These are phyloP conservation scores for Cossypha caffra DNA, from an alignment of 2,797 vertebrate species.

Conservation along the genomic window DNA sequence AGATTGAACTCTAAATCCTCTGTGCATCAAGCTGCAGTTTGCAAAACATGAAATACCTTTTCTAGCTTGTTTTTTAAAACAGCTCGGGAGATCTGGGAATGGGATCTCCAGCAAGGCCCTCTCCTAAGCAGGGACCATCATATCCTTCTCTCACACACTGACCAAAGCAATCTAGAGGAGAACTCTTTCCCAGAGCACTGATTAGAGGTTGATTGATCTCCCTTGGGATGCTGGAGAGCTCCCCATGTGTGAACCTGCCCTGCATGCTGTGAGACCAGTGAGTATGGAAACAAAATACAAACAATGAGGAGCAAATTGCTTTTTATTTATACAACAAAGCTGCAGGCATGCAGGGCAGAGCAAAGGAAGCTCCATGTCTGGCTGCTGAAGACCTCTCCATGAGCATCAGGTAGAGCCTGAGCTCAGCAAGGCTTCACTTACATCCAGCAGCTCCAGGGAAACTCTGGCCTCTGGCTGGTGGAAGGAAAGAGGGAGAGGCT, in stretches of 20 bases:
- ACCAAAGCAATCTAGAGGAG: not conserved
- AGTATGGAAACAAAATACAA: not conserved
- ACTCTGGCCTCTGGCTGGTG: accelerated
- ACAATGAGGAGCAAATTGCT: not conserved
- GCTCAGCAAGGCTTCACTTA: not conserved
- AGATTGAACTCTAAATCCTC: not conserved
- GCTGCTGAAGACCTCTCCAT: not conserved
- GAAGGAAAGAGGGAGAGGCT: not conserved
- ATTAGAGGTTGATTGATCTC: not conserved
- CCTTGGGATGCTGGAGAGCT: not conserved
- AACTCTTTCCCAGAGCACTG: not conserved
- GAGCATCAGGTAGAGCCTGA: not conserved
- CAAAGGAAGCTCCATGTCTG: not conserved
- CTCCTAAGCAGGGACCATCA: not conserved
- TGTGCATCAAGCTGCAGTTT: not conserved
- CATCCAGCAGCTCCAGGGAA: not conserved
- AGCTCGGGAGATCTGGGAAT: not conserved
- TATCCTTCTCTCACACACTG: not conserved
- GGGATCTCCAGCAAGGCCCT: not conserved
- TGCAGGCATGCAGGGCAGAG: not conserved
- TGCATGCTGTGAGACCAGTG: not conserved
- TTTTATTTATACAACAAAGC: constrained; percentile 15
- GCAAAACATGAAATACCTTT: not conserved
- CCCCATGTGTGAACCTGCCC: not conserved
- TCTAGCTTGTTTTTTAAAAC: not conserved